Percentiles rank a stretch among this genome's conserved stretches.
Conservation (phyloP, 2,113 vertebrate species). For the Tichodroma muraria region DNA sequence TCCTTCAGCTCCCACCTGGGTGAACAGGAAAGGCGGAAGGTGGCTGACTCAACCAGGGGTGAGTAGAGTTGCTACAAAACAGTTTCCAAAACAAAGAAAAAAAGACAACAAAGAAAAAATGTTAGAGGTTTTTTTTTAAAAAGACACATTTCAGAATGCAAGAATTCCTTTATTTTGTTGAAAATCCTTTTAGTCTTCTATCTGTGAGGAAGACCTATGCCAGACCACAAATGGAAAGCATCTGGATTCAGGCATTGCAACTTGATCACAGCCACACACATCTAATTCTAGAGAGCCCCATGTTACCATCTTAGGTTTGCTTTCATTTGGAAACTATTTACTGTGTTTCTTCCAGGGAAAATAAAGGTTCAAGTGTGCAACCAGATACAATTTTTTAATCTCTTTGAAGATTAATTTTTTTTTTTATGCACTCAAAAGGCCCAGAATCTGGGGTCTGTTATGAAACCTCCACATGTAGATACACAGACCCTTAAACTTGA, state of each 20-base stretch:
- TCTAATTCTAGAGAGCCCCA: neutral
- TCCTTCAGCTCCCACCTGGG: neutral
- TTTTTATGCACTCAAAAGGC: too few species aligned
- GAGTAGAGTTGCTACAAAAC: neutral
- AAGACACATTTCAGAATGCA: neutral
- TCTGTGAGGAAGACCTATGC: neutral
- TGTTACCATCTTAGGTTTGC: neutral
- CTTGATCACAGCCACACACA: neutral
- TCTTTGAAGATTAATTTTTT: too few species aligned
- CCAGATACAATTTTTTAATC: neutral
- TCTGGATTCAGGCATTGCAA: neutral
- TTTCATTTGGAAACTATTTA: neutral
- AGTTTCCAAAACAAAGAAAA: neutral
- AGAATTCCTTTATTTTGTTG: neutral
- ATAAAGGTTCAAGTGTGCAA: neutral
- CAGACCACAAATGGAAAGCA: neutral
- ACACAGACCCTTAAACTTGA: neutral
- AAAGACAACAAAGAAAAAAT: neutral
- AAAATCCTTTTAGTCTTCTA: neutral
- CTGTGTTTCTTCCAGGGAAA: neutral
- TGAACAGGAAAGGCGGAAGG: neutral
- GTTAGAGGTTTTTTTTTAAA: neutral
- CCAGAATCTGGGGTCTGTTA: neutral
- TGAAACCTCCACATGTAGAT: neutral
- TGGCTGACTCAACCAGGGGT: neutral